These are phyloP conservation scores for Zaprionus inermis DNA, from an alignment of 1,140 invertebrate genomes.

Conservation along the genomic window DNA sequence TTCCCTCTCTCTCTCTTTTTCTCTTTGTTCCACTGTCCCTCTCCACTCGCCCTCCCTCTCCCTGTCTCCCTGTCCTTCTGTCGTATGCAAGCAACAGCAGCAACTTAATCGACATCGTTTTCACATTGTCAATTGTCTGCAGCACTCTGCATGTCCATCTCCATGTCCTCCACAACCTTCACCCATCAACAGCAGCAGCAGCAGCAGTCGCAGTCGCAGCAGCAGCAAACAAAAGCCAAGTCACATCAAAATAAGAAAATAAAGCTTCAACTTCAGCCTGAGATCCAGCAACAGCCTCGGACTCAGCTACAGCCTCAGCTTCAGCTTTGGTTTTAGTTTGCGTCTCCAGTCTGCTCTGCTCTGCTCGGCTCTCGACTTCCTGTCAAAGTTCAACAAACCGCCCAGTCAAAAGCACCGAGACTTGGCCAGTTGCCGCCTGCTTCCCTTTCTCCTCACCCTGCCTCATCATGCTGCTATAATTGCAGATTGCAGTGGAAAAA, in stretches of 20 bases:
- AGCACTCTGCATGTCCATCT: constrained; percentile 79
- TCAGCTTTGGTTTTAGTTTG: constrained; percentile 53
- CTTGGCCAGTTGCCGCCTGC: constrained; percentile 19
- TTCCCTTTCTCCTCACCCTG: constrained; percentile 13
- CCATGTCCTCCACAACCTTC: constrained; percentile 66
- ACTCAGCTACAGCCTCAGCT: background rate
- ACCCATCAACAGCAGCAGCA: constrained; percentile 61
- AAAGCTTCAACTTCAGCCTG: constrained; percentile 19
- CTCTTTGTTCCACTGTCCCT: background rate
- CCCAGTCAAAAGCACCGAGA: constrained; percentile 62
- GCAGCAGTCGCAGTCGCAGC: constrained; percentile 23
- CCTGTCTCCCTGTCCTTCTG: constrained; percentile 6
- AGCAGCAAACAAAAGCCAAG: constrained; percentile 57
- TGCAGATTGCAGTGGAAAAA: constrained; percentile 78
- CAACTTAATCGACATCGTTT: constrained; percentile 81
- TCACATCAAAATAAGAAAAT: constrained; percentile 43
- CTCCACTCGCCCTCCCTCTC: background rate
- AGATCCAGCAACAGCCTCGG: background rate
- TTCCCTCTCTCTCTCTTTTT: background rate
- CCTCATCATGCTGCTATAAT: constrained; percentile 50
- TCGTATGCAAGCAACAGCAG: constrained; percentile 64
- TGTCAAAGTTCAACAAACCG: constrained; percentile 81
- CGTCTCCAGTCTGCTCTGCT: constrained; percentile 51
- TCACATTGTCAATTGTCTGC: constrained; percentile 80
- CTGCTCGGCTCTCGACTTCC: constrained; percentile 66